Conservation (phyloP, 2,113 vertebrate genomes). For the Nansenia antarctica region DNA sequence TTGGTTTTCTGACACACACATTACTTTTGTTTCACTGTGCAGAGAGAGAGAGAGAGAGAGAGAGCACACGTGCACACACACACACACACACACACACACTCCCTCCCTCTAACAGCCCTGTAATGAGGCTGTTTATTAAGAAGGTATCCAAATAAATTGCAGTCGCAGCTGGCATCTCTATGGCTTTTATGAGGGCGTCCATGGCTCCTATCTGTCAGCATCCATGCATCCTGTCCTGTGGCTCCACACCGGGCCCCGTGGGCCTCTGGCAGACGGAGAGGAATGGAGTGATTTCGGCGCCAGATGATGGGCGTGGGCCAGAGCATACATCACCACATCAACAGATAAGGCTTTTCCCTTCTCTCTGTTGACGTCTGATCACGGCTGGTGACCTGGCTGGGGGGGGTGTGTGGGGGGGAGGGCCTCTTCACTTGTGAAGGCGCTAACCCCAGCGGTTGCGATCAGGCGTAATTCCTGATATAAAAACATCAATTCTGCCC, state of each 20-base stretch:
- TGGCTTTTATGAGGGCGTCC: constrained; percentile 3
- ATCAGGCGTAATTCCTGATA: too few relatives aligned
- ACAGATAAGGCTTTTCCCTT: constrained; percentile 4
- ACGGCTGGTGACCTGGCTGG: too few relatives aligned
- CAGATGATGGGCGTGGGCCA: constrained; percentile 15
- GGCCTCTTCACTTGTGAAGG: not conserved
- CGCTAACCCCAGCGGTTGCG: too few relatives aligned
- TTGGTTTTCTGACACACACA: constrained; percentile 25
- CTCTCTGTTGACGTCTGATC: constrained; percentile 3
- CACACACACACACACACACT: too few relatives aligned
- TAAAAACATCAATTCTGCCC: too few relatives aligned
- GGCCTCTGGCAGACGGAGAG: constrained; percentile 3
- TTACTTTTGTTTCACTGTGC: constrained; percentile 26
- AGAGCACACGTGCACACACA: too few relatives aligned
- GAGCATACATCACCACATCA: constrained; percentile 18
- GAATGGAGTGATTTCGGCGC: constrained; percentile 14
- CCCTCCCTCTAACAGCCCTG: constrained; percentile 36
- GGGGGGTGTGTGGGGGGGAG: not conserved
- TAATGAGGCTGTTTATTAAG: constrained; percentile 51
- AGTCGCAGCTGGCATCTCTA: constrained; percentile 12
- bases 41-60: constrained; percentile 34
- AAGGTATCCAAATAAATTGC: constrained; percentile 35
- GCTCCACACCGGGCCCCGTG: not conserved
- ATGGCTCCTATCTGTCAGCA: constrained; percentile 1
- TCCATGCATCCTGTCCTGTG: constrained; percentile 14